These are phyloP conservation scores for Mechanitis mazaeus DNA, from an alignment of 2,888 invertebrate species.

Conservation along the genomic window DNA sequence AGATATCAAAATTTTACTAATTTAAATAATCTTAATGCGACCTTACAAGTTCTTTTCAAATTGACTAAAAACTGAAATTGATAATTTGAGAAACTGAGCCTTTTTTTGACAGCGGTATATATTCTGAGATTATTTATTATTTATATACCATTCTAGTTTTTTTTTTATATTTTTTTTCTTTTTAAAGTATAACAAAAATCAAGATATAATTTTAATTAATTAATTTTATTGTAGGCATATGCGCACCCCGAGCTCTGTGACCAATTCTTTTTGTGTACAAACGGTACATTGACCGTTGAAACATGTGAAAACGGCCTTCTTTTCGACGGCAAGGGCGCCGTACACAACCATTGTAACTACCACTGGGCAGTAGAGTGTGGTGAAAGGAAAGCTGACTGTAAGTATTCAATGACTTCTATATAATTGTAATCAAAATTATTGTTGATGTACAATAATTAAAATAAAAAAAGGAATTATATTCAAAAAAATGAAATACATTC, in stretches of 20 bases:
- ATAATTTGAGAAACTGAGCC: too few species aligned
- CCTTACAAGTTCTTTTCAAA: too few species aligned
- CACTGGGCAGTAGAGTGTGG: conserved; percentile 95
- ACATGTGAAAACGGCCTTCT: conserved; percentile 94
- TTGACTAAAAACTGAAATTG: too few species aligned
- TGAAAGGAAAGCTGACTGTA: conserved; percentile 86
- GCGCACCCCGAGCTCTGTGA: conserved; percentile 92
- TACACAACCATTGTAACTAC: conserved; percentile 95
- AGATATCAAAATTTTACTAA: too few species aligned
- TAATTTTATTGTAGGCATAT: conserved; percentile 78
- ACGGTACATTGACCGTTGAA: conserved; percentile 92
- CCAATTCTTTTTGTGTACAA: conserved; percentile 93
- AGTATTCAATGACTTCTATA: conserved; percentile 46
- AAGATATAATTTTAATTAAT: background rate
- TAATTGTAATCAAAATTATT: background rate
- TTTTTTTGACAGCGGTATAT: too few species aligned
- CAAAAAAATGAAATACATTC: background rate
- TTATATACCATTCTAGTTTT: background rate
- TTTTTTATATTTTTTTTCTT: background rate
- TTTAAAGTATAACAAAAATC: background rate
- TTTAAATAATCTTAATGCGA: too few species aligned
- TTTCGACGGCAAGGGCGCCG: conserved; percentile 92
- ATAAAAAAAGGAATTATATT: background rate
- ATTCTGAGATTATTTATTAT: too few species aligned
- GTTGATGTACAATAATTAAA: background rate